Base-by-base conservation (phyloP, 2,113 vertebrate genomes). In the Megaleporinus macrocephalus region DNA sequence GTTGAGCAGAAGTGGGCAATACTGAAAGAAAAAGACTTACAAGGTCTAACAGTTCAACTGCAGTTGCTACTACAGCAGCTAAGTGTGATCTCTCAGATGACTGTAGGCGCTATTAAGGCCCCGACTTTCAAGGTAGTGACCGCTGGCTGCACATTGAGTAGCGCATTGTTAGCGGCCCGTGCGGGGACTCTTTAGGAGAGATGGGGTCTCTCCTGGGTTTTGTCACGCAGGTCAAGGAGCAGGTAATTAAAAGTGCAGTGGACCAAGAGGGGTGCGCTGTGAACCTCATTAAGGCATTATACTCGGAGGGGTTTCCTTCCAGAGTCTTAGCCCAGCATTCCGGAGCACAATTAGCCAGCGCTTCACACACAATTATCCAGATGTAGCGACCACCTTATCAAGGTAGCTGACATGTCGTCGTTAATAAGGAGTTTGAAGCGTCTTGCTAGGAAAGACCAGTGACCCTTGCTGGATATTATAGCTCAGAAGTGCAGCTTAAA, bases 231-330 rank as follows among this genome's bases (percentile, higher is more conserved):
- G 36, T 29, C 36, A 70, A 76, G 63, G 84, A 86, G 86, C 88
- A 79, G 86, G 86, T 91, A 90, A 92, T 93, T 93, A 91, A 91
- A 92, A 89, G 89, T 86, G 88, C 88, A 89, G 86, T 78, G 78
- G 85, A 89, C 87, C 89, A 84, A 87, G 70, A 85, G 74, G 72
- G 57, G 53, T 79, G 84, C 86, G 84, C 87, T 77, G 62, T 84
- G 87, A 89, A 86, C 69, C 79, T 88, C 82, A 90, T 92, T 91
- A 91, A 89, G 84, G 84, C 84, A 87, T 86, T 82, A 84, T 82
- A 78, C 87, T 84, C 79, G n/a, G 76, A 77, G 74, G 85, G 89
- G 81, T 84, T 88, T 47, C 22, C 51, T 78, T 59, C 29, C 41
- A 65, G 61, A 61, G 75, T 55, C 61, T 61, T 20, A 53, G 41